Evolutionary conservation across 2,113 vertebrate species (phyloP).

Genomic region (Entomyzon cyanotis): DNA sequence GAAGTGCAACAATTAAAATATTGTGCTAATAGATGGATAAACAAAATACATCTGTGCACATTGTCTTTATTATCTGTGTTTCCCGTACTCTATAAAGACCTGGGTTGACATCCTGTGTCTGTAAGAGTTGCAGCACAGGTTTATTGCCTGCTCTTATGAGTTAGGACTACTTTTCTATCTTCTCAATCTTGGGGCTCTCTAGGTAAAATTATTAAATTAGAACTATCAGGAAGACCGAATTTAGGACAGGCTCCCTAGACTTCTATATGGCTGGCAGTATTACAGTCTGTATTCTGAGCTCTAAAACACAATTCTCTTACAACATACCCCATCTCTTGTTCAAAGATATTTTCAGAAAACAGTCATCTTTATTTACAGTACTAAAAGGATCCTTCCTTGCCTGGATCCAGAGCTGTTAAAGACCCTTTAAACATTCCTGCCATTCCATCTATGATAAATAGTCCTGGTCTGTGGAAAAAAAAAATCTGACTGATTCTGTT

Average conservation of each 20-base stretch:
- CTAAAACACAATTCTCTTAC: not conserved
- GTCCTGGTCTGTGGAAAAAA: not conserved
- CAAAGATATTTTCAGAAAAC: not conserved
- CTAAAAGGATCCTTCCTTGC: not conserved
- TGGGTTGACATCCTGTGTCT: not conserved
- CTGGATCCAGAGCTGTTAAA: not conserved
- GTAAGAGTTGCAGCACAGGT: not conserved
- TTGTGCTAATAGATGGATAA: not conserved
- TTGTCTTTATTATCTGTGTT: not conserved
- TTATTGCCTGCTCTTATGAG: not conserved
- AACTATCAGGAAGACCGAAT: not conserved
- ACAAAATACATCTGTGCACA: no score
- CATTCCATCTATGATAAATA: not conserved
- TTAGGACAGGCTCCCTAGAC: not conserved
- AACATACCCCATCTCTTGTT: not conserved
- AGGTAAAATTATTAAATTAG: not conserved
- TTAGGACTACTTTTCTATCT: not conserved
- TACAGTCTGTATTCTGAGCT: accelerated
- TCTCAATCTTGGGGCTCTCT: not conserved
- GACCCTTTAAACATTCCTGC: not conserved
- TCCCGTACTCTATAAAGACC: not conserved
- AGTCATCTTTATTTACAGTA: not conserved
- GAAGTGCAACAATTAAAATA: not conserved
- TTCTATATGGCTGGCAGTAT: not conserved
- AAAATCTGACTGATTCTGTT: not conserved